Base-by-base conservation (phyloP, 2,888 invertebrate species). In the Agriotes lineatus region DNA sequence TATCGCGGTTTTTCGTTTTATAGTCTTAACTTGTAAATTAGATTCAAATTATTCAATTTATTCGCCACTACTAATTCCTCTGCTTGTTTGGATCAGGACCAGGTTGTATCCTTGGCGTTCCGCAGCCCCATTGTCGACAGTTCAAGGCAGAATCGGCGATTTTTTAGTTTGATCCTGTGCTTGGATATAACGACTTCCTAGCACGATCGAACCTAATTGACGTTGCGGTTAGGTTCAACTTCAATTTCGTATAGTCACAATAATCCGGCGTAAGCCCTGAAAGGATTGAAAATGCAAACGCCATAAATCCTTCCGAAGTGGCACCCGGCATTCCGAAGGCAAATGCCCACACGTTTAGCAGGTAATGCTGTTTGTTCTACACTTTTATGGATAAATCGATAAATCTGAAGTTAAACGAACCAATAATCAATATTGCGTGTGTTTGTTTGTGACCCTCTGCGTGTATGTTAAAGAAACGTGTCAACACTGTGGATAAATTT, bases 401-500 rank as follows among this genome's bases (percentile, higher is more conserved):
- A 18, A 2, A 16, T 18, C 2, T 42, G n/a, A 48, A 48, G 48
- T 22, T 18, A 2, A 5, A 33, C 48, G 10, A 35, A 52, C 18
- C 52, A 33, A 52, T 52, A 52, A 52, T 16, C 52, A 19, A 52
- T 52, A 18, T 18, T 37, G 52, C 52, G 20, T 50, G 52, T 18
- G 52, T 25, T 50, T 50, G 33, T 52, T 37, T 20, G 50, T 61
- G 20, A n/a, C 50, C 37, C 50, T 45, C 61, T 61, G 61, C 50
- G 48, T 61, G 37, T 61, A 52, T 39, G 61, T 61, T 50, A 61
- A 52, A 61, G 37, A 61, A 61, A 61, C 22, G 50, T 50, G 61
- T 61, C 61, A 61, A 61, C 52, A 52, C 50, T 50, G 50, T 39
- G 50, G 50, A 50, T 50, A 48, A 61, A 61, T 61, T 61, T 52